These are phyloP conservation scores for Clavelina lepadiformis DNA, from an alignment of 23 tunicate species.

Conservation along the genomic window DNA sequence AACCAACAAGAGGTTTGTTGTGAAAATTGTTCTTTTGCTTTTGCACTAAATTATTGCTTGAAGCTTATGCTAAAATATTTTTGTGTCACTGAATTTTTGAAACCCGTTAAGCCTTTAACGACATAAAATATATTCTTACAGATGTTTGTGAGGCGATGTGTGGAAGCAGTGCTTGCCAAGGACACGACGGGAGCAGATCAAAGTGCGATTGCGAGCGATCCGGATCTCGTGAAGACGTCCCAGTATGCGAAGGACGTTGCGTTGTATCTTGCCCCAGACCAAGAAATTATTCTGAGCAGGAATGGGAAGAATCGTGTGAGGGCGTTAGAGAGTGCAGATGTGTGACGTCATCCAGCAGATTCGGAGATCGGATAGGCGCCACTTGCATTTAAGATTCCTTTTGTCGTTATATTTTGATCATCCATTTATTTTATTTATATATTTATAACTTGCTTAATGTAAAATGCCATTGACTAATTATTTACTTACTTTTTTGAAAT, in stretches of 20 bases:
- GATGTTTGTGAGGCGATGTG: conserved; percentile 10
- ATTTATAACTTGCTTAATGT: too few relatives aligned
- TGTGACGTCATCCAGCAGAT: too few relatives aligned
- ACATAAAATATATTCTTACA: background rate
- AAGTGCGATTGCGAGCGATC: conserved; percentile 1
- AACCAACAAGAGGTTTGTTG: conserved; percentile 14
- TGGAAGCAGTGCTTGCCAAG: conserved; percentile 2
- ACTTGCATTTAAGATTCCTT: too few relatives aligned
- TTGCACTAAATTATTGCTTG: too few relatives aligned
- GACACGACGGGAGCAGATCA: background rate
- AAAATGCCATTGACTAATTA: too few relatives aligned
- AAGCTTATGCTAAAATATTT: too few relatives aligned
- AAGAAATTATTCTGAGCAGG: background rate
- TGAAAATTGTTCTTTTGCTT: too few relatives aligned
- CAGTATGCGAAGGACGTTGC: conserved; percentile 6
- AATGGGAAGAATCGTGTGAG: conserved; percentile 2
- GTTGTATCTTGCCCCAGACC: conserved; percentile 4
- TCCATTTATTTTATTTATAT: too few relatives aligned
- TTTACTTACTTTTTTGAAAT: too few relatives aligned
- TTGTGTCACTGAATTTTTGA: background rate
- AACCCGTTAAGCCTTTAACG: background rate
- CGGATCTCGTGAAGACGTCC: background rate
- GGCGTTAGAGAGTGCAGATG: conserved; percentile 4
- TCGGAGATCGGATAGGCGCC: too few relatives aligned
- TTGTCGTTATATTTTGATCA: too few relatives aligned